phyloP scores from a whole-genome alignment of 2,113 vertebrate genomes.

The Aphelocoma coerulescens region DNA sequence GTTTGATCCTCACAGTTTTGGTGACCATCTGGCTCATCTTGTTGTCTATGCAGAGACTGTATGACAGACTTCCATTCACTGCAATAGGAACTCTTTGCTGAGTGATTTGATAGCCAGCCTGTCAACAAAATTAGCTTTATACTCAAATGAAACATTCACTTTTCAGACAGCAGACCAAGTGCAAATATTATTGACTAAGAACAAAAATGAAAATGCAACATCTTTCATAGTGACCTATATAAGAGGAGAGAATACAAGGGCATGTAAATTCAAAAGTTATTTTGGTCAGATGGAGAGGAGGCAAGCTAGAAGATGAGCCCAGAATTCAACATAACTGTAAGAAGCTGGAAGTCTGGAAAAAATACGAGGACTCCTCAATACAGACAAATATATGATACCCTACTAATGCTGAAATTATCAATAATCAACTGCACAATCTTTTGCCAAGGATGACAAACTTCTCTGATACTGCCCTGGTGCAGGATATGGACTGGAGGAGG shows the following conservation, averaged over 20 bases:
- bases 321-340: background rate
- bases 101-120: slow-evolving; percentile 98
- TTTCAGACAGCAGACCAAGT: slow-evolving; percentile 1
- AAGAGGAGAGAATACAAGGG: background rate
- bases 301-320: background rate
- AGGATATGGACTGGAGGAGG: background rate
- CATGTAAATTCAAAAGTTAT: background rate
- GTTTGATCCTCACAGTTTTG: slow-evolving; percentile 84
- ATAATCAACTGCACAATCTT: background rate
- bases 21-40: slow-evolving; percentile 74
- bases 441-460: background rate
- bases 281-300: background rate
- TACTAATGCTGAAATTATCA: background rate
- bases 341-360: background rate
- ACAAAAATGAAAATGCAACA: background rate
- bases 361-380: background rate
- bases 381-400: background rate
- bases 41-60: slow-evolving; percentile 72
- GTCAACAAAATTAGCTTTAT: slow-evolving; percentile 21
- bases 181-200: background rate
- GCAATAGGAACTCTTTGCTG: slow-evolving; percentile 92
- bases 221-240: background rate
- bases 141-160: background rate
- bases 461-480: background rate
- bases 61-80: slow-evolving; percentile 81